A percentile compares a stretch with the other conserved stretches of the same genome.
Evolutionary conservation across 2,888 invertebrate genomes (phyloP).

Genomic region (Diabrotica balteata): DNA sequence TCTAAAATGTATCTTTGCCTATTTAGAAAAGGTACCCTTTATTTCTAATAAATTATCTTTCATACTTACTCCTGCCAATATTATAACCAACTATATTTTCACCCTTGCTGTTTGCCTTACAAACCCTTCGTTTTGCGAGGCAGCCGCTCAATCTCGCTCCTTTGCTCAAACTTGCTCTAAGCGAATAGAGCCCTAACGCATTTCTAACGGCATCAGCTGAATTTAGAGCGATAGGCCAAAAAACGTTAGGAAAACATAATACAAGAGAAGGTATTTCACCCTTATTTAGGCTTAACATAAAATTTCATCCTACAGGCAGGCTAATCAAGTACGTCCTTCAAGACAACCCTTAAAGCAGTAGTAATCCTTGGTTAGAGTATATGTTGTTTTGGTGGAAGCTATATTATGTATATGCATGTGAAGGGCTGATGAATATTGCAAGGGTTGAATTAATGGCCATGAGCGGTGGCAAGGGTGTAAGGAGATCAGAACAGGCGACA

Average conservation of each 20-base stretch:
- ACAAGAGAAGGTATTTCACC: conserved; percentile 6
- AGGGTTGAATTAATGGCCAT: conserved; percentile 34
- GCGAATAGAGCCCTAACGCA: background rate
- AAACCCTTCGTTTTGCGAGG: too few relatives aligned
- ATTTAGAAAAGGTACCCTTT: too few relatives aligned
- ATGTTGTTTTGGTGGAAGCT: background rate
- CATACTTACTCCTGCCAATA: too few relatives aligned
- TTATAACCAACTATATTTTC: too few relatives aligned
- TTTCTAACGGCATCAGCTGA: conserved; percentile 2
- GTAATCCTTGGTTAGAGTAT: background rate
- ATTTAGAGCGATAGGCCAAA: conserved; percentile 24
- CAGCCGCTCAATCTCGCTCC: too few relatives aligned
- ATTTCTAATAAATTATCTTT: too few relatives aligned
- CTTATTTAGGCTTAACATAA: conserved; percentile 8
- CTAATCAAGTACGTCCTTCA: background rate
- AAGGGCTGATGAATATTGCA: conserved; percentile 20
- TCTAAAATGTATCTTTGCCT: too few relatives aligned
- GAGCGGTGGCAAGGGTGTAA: conserved; percentile 28
- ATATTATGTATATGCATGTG: background rate
- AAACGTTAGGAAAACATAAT: conserved; percentile 14
- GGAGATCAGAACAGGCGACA: conserved; percentile 23
- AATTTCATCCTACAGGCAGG: background rate
- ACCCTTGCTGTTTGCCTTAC: too few relatives aligned
- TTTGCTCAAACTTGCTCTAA: conserved; percentile 3
- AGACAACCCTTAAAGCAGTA: background rate